phyloP scores from a whole-genome alignment of 1,140 invertebrate genomes.

The Arctopsyche grandis region DNA sequence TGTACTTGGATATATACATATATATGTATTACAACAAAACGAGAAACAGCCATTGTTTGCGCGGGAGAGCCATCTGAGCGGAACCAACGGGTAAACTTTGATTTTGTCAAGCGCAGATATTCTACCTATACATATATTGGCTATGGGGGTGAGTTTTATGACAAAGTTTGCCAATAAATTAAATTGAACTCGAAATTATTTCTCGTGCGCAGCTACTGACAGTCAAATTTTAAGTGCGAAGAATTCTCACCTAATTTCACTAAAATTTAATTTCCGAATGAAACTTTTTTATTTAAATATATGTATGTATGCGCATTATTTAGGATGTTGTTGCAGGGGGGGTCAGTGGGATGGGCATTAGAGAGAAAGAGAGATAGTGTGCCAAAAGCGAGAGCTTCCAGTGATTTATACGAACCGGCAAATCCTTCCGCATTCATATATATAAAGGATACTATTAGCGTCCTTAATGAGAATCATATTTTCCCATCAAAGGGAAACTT shows the following conservation, averaged over 20 bases:
- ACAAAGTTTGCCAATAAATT: slow-evolving; percentile 43
- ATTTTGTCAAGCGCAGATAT: too few relatives aligned
- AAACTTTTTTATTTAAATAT: too few relatives aligned
- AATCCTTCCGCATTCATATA: not conserved
- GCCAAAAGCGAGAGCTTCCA: too few relatives aligned
- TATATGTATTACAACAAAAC: not conserved
- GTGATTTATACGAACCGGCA: not conserved
- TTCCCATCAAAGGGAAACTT: slow-evolving; percentile 10
- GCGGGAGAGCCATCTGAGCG: not conserved
- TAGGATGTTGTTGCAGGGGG: too few relatives aligned
- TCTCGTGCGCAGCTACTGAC: slow-evolving; percentile 9
- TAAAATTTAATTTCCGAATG: not conserved
- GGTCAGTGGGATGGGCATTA: too few relatives aligned
- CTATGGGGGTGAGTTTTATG: slow-evolving; percentile 27
- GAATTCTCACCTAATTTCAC: not conserved
- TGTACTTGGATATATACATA: not conserved
- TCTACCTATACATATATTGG: too few relatives aligned
- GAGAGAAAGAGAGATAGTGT: too few relatives aligned
- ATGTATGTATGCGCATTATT: too few relatives aligned
- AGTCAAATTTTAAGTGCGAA: slow-evolving; percentile 1
- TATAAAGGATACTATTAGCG: slow-evolving; percentile 10
- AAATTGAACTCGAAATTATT: slow-evolving; percentile 29
- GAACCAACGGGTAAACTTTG: not conserved
- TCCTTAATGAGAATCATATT: slow-evolving; percentile 8
- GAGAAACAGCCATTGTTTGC: not conserved